Evolutionary conservation across 2,797 vertebrate genomes (phyloP).

Genomic region (Schizothorax lantsangensis): DNA sequence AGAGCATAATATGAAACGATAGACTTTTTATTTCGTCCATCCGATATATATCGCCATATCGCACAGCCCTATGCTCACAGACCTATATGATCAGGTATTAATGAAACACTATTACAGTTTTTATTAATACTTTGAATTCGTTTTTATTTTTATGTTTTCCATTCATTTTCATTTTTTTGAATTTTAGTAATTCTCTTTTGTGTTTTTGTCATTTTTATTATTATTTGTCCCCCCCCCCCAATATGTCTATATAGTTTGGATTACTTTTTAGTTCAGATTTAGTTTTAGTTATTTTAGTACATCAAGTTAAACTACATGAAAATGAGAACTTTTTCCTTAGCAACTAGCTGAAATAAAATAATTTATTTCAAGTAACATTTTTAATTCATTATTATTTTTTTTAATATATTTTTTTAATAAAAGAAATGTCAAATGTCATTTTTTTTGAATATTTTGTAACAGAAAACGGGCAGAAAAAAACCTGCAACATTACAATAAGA

Average conservation of each 20-base stretch:
- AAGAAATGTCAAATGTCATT: too few species aligned
- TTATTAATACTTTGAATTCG: not conserved
- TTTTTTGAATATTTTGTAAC: not conserved
- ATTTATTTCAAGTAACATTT: not conserved
- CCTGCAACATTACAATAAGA: slow-evolving; percentile 83
- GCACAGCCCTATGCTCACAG: too few species aligned
- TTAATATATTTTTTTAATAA: too few species aligned
- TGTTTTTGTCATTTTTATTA: not conserved
- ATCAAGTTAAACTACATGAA: not conserved
- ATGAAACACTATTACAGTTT: not conserved
- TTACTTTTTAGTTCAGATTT: not conserved
- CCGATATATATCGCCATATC: too few species aligned
- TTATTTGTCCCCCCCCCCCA: too few species aligned
- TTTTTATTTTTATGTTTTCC: not conserved
- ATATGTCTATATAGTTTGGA: too few species aligned
- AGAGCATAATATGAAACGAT: too few species aligned
- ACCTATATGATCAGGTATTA: too few species aligned
- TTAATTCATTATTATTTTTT: too few species aligned
- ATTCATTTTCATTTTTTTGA: not conserved
- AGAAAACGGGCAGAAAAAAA: slow-evolving; percentile 90
- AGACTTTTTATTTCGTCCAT: too few species aligned
- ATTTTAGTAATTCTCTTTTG: not conserved
- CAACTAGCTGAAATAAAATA: too few species aligned
- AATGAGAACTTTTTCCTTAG: too few species aligned
- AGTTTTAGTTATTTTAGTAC: not conserved